Percentiles rank a stretch among this genome's conserved stretches.
Evolutionary conservation across 1,140 invertebrate species (phyloP).

Genomic region (Ceratina japonica): DNA sequence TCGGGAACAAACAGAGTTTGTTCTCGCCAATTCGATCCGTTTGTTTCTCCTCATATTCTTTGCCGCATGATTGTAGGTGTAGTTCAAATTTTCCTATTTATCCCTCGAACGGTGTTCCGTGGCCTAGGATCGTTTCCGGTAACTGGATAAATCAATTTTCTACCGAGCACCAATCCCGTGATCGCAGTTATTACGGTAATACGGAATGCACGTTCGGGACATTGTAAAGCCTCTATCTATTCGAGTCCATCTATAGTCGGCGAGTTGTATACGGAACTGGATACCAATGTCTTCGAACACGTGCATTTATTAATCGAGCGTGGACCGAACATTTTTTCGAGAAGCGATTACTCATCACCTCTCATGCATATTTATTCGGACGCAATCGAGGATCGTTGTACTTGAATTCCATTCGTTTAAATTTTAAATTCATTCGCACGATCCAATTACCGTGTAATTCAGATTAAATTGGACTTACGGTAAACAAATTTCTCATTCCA

Average conservation of each 20-base stretch:
- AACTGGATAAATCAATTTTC: constrained; percentile 42
- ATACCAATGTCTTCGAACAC: constrained; percentile 1
- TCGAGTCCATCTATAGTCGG: constrained; percentile 27
- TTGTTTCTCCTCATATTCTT: background rate
- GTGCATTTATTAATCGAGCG: constrained; percentile 18
- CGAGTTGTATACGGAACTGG: constrained; percentile 3
- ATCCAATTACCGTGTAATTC: background rate
- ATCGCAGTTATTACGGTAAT: constrained; percentile 41
- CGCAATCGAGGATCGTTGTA: background rate
- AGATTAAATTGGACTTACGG: background rate
- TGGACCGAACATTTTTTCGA: constrained; percentile 1
- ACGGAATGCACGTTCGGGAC: constrained; percentile 33
- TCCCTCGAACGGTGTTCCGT: background rate
- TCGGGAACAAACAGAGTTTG: background rate
- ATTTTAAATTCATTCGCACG: background rate
- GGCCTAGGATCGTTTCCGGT: constrained; percentile 17
- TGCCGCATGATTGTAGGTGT: too few species aligned
- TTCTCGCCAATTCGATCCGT: constrained; percentile 6
- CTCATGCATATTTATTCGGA: constrained; percentile 21
- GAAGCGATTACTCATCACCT: background rate
- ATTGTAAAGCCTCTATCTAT: constrained; percentile 21
- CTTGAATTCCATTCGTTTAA: background rate
- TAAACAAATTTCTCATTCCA: background rate
- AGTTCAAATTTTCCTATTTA: too few species aligned
- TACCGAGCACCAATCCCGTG: constrained; percentile 8